A percentile compares a stretch with the other conserved stretches of the same genome.
Conservation (phyloP, 2,113 vertebrate genomes). For the Steatornis caripensis region DNA sequence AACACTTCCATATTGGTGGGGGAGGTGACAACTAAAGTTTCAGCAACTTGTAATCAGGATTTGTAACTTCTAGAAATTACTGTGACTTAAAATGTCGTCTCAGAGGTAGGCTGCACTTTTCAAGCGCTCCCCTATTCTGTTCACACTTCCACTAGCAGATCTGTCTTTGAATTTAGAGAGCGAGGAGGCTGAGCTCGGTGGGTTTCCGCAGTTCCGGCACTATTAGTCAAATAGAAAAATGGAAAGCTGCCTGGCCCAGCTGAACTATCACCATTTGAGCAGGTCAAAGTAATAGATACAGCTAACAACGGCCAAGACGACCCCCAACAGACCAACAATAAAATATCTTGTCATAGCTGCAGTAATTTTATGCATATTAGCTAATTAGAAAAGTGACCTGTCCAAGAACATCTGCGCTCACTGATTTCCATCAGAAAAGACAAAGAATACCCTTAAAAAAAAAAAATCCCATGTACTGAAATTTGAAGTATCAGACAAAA, state of each 20-base stretch:
- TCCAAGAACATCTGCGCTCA: background rate
- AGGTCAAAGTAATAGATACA: background rate
- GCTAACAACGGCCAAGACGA: background rate
- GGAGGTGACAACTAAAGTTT: background rate
- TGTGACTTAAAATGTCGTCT: background rate
- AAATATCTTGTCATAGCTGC: background rate
- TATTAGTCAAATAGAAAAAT: background rate
- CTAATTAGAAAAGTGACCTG: background rate
- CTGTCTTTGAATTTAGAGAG: background rate
- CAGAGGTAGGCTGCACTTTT: background rate
- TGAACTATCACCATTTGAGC: background rate
- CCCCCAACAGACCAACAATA: background rate
- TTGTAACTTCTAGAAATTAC: background rate
- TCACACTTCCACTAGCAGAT: background rate
- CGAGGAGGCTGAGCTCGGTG: background rate
- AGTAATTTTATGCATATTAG: background rate
- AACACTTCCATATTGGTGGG: background rate
- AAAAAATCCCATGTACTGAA: background rate
- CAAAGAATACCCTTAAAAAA: background rate
- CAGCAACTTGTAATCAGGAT: background rate
- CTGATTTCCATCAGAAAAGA: background rate
- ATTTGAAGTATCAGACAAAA: background rate
- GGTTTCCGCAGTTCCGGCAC: background rate
- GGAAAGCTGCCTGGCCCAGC: background rate
- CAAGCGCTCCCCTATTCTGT: background rate